phyloP scores from a whole-genome alignment of 1,140 invertebrate species.

The Eueides isabella region DNA sequence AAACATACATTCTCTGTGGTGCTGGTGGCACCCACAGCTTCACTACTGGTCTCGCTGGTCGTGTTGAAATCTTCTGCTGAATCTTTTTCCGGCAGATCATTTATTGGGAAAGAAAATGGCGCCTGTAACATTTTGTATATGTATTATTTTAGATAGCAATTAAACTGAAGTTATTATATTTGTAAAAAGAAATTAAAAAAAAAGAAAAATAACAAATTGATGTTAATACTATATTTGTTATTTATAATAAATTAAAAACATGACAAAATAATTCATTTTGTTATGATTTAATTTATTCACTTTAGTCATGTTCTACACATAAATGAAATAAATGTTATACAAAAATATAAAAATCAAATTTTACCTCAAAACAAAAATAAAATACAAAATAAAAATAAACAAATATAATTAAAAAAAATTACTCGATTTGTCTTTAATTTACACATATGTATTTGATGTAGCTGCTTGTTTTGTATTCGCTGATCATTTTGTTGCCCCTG shows the following conservation, averaged over 20 bases:
- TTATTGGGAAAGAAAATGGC: constrained; percentile 35
- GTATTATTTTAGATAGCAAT: neutral
- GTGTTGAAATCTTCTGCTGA: constrained; percentile 54
- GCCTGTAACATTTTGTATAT: constrained; percentile 24
- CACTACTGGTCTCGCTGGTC: constrained; percentile 55
- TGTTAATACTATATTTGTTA: too few species aligned
- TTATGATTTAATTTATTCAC: too few species aligned
- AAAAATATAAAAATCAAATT: too few species aligned
- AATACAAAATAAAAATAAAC: neutral
- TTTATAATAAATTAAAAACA: too few species aligned
- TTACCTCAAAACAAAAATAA: neutral
- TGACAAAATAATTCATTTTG: too few species aligned
- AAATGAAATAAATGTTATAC: too few species aligned
- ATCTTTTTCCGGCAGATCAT: constrained; percentile 60
- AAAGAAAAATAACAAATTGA: neutral
- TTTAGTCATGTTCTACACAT: too few species aligned
- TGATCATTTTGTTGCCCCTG: constrained; percentile 46
- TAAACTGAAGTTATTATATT: neutral
- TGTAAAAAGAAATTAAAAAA: constrained; percentile 28
- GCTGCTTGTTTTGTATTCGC: constrained; percentile 38
- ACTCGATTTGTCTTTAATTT: constrained; percentile 48
- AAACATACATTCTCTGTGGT: constrained; percentile 50
- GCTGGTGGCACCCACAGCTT: constrained; percentile 45
- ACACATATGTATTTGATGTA: constrained; percentile 58
- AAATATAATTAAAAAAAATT: constrained; percentile 39